Evolutionary conservation across 53 echinoderm and acorn worm genomes (phyloP).

Genomic region (Arbacia lixula): DNA sequence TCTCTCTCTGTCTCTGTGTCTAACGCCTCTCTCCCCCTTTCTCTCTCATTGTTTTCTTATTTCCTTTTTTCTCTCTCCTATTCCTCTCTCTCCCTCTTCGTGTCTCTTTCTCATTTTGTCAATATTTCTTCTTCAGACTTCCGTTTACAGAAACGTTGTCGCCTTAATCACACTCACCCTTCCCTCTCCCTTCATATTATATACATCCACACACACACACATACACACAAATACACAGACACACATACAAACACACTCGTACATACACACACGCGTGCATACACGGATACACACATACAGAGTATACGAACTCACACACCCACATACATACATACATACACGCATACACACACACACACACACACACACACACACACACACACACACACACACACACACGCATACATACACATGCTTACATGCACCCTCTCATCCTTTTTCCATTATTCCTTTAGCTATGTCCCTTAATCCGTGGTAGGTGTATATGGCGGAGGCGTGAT

Average conservation of each 20-base stretch:
- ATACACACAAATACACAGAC: background rate
- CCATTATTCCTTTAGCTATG: too few relatives aligned
- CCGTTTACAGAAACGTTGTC: too few relatives aligned
- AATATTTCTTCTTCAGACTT: too few relatives aligned
- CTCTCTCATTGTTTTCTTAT: background rate
- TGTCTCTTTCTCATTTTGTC: too few relatives aligned
- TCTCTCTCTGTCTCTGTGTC: background rate
- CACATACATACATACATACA: background rate
- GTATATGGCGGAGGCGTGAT: too few relatives aligned
- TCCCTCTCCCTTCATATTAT: background rate
- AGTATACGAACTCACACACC: background rate
- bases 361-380: background rate
- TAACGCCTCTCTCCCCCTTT: background rate
- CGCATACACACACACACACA: background rate
- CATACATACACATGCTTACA: background rate
- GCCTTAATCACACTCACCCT: too few relatives aligned
- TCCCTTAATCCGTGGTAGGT: too few relatives aligned
- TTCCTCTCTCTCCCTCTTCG: too few relatives aligned
- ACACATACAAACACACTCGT: background rate
- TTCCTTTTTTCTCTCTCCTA: background rate
- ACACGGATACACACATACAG: too few relatives aligned
- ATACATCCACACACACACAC: background rate
- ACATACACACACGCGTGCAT: background rate
- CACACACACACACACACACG: background rate
- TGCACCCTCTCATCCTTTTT: background rate